Conservation (phyloP, 1,140 invertebrate species). For the Drosophila seguyi region DNA sequence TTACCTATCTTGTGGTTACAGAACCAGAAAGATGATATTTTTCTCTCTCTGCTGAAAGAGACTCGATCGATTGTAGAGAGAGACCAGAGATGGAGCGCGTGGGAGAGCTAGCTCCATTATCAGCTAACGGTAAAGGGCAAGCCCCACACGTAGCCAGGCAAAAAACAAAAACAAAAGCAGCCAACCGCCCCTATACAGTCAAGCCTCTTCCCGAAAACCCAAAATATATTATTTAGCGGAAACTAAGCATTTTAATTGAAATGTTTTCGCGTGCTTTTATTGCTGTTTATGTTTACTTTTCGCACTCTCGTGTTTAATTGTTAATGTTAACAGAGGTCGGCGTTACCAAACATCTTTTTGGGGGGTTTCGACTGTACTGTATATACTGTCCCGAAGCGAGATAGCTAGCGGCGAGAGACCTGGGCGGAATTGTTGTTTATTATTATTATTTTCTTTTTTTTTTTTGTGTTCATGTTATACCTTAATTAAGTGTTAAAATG, state of each 20-base stretch:
- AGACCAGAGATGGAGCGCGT: neutral
- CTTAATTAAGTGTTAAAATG: conserved; percentile 78
- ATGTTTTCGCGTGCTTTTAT: conserved; percentile 41
- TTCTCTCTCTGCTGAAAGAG: neutral
- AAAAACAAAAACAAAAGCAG: conserved; percentile 8
- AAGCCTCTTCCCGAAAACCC: conserved; percentile 14
- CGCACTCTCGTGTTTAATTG: conserved; percentile 39
- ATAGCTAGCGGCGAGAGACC: neutral
- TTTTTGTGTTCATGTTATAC: conserved; percentile 59
- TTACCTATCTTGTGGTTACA: neutral
- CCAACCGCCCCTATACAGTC: conserved; percentile 19
- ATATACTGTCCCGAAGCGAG: conserved; percentile 27
- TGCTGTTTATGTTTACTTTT: conserved; percentile 39
- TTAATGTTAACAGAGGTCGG: conserved; percentile 35
- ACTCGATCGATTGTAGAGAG: conserved; percentile 14
- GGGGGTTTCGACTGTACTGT: conserved; percentile 30
- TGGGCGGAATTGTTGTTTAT: conserved; percentile 44
- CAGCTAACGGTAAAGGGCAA: conserved; percentile 58
- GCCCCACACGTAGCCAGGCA: conserved; percentile 8
- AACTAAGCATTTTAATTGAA: conserved; percentile 31
- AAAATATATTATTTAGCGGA: conserved; percentile 5
- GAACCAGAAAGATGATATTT: neutral
- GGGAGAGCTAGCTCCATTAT: conserved; percentile 34
- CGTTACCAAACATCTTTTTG: conserved; percentile 15
- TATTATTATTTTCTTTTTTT: conserved; percentile 14